Evolutionary conservation across 2,113 vertebrate genomes (phyloP), one percentile per base, ranked within the genome.

Genomic region (Corydoras maculifer): DNA sequence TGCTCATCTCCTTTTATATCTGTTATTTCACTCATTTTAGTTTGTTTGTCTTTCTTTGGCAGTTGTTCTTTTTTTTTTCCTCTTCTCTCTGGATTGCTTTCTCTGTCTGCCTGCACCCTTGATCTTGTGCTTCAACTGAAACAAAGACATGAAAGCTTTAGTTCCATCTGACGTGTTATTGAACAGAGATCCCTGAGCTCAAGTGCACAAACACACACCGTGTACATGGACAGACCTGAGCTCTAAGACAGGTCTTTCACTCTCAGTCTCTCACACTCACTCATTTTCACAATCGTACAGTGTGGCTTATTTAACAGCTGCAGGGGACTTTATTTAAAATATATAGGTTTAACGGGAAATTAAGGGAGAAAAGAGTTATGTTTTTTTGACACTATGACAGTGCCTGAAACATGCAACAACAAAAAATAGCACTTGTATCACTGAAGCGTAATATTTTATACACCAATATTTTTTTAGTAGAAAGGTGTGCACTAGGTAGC

Each of bases 111-210:
- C 65, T 30, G 51, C 65, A 62, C 15, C 35, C 35, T 10, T 18
- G 51, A 31, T 48, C 51, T 58, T 53, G 29, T 55, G 48, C 15
- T 65, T 48, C 8, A 55, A 65, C 55, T 54, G 58, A 66, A 54
- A 66, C 10, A 35, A 63, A 71, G 8, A 61, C 25, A 65, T 29
- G 43, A 73, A 61, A 61, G 67, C 9, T 43, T 65, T 18, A 29
- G 54, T 54, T 65, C 53, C 50, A 51, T 65, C 61, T 74, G 59
- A 63, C 30, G 18, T 25, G 14, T 53, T 73, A 57, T 14, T n/a
- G 13, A 65, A 50, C 30, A 48, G 9, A n/a, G 62, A 29, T 29
- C 25, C 58, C 53, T 9, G 11, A 49, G n/a, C 60, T 62, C 59
- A 18, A 7, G 6, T 54, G 31, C 30, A 54, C 50, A 35, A 0